A percentile compares a stretch with the other conserved stretches of the same genome.
Evolutionary conservation across 2,113 vertebrate species (phyloP).

Genomic region (Gasterosteus aculeatus): DNA sequence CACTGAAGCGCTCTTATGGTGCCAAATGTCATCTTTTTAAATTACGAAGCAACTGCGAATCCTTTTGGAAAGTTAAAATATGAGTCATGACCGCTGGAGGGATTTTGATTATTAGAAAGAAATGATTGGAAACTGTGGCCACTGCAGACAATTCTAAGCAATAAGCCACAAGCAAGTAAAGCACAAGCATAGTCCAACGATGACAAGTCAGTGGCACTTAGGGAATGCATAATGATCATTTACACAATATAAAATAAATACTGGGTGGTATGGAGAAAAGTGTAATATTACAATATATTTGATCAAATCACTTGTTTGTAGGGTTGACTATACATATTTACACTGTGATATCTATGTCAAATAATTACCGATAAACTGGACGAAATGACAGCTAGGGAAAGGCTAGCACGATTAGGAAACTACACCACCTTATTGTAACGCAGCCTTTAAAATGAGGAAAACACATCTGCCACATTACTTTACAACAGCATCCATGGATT

Average conservation of each 20-base stretch:
- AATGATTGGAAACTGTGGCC: neutral
- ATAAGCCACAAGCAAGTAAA: neutral
- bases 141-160: neutral
- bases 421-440: neutral
- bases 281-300: neutral
- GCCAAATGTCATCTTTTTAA: slow-evolving; percentile 6
- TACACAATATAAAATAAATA: neutral
- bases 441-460: no score
- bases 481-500: neutral
- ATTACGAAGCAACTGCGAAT: slow-evolving; percentile 3
- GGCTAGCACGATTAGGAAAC: neutral
- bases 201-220: neutral
- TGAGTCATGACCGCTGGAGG: slow-evolving; percentile 9
- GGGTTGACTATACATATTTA: neutral
- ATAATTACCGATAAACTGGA: neutral
- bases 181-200: neutral
- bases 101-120: slow-evolving; percentile 10
- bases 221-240: neutral
- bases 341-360: neutral
- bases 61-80: slow-evolving; percentile 5
- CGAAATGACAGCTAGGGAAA: neutral
- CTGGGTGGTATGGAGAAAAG: neutral
- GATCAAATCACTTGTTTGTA: neutral
- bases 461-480: neutral
- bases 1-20: neutral